Conservation (phyloP, 2,888 invertebrate species). For the Corbicula japonica region DNA sequence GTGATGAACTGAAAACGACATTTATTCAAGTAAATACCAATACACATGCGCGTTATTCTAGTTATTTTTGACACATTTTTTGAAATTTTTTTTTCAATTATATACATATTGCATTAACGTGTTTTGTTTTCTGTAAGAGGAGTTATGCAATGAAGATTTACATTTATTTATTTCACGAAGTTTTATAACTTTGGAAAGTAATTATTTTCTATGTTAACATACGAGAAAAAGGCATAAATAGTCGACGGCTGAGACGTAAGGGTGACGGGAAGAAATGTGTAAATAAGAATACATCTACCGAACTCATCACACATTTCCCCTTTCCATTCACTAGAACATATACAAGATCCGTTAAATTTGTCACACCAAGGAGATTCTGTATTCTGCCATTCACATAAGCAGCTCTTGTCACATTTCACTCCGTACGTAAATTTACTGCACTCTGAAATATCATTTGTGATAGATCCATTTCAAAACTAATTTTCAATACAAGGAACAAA, state of each 20-base stretch:
- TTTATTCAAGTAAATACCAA: neutral
- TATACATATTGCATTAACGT: neutral
- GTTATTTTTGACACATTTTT: neutral
- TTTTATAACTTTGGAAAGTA: neutral
- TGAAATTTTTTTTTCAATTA: neutral
- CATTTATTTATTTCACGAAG: neutral
- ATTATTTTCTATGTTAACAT: neutral
- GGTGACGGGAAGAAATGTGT: neutral
- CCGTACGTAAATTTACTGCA: neutral
- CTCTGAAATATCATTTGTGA: too few relatives aligned
- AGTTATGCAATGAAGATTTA: neutral
- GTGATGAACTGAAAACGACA: too few relatives aligned
- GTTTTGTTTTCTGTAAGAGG: neutral
- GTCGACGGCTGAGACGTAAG: neutral
- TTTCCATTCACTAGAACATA: neutral
- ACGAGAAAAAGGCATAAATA: neutral
- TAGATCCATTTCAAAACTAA: too few relatives aligned
- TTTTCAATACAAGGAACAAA: too few relatives aligned
- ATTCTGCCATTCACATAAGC: neutral
- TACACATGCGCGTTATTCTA: neutral
- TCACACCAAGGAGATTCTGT: neutral
- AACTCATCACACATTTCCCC: neutral
- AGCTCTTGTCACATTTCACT: neutral
- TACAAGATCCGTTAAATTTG: neutral
- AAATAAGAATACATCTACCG: neutral